Base-by-base conservation (phyloP, 2,888 invertebrate genomes). In the Nycteola revayana region DNA sequence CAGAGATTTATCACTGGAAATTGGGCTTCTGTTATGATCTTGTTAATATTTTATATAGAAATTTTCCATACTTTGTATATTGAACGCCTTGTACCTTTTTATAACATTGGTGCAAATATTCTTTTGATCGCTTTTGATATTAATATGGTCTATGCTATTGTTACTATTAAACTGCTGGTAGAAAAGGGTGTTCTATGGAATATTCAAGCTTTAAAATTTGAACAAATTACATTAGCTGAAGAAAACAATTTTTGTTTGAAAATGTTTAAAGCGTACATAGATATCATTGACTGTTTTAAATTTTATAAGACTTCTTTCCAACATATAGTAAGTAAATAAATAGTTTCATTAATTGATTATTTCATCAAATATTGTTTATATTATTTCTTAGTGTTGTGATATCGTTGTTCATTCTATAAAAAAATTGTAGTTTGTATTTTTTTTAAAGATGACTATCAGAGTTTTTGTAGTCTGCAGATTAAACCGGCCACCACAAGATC, bases 121-220 rank as follows among this genome's bases (percentile, higher is more conserved):
- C 2, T 18, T 2, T 10, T 38, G 18, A 0, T 34, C 0, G 14
- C 25, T 14, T 10, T 40, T 8, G 42, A 52, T 10, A 11, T 18
- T 11, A 42, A 49, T 14, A 0, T 28, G n/a, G 10, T 49, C 2
- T 52, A 42, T 28, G 27, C 37, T 1, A 29, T 28, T 6, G 17
- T 45, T 0, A 7, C 36, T 2, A 49, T 54, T 1, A 42, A 25
- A 2, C 24, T 49, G 9, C 4, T 52, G 7, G 35, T 32, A 0
- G 26, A 31, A 5, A 33, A 45, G 9, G 2, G 29, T 6, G 7
- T n/a, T 9, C 20, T 36, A 7, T 54, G 54, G 55, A 54, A 40
- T 29, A 7, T 7, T 8, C 8, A 25, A 18, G 22, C 36, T 7
- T 9, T 28, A 5, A 4, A 1, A 9, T 28, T 26, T 7, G 11